phyloP scores from a whole-genome alignment of 2,888 invertebrate species.

The Amphipoea oculea region DNA sequence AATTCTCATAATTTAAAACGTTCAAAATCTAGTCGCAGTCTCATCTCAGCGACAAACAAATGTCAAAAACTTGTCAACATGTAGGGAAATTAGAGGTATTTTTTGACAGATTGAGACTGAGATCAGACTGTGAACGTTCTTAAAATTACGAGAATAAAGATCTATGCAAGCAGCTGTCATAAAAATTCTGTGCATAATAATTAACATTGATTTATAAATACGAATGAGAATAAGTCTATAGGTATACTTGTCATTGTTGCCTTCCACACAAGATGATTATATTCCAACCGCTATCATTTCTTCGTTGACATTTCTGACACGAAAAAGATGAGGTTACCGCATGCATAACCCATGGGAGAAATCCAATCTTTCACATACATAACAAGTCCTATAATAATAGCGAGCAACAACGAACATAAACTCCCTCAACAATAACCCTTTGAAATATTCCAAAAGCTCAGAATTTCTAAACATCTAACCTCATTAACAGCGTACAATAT shows the following conservation, averaged over 20 bases:
- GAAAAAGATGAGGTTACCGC: constrained; percentile 42
- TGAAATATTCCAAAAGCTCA: constrained; percentile 60
- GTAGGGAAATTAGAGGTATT: too few relatives aligned
- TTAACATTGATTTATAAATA: neutral
- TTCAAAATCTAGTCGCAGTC: too few relatives aligned
- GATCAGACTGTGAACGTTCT: too few relatives aligned
- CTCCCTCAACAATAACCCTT: constrained; percentile 22
- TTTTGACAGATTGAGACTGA: too few relatives aligned
- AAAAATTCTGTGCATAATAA: neutral
- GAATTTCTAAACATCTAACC: constrained; percentile 60
- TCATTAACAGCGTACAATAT: constrained; percentile 64
- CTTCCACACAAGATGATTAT: neutral
- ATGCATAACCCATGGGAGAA: constrained; percentile 34
- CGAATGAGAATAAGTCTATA: neutral
- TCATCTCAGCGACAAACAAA: too few relatives aligned
- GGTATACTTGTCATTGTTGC: neutral
- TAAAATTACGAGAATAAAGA: too few relatives aligned
- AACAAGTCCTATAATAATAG: neutral
- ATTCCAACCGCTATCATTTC: constrained; percentile 34
- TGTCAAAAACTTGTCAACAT: too few relatives aligned
- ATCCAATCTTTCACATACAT: constrained; percentile 23
- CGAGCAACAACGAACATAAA: constrained; percentile 6
- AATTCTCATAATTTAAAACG: too few relatives aligned
- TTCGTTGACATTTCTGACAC: constrained; percentile 40
- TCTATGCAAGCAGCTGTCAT: neutral